Conservation (phyloP, 1,140 invertebrate genomes). For the Drusus annulatus region DNA sequence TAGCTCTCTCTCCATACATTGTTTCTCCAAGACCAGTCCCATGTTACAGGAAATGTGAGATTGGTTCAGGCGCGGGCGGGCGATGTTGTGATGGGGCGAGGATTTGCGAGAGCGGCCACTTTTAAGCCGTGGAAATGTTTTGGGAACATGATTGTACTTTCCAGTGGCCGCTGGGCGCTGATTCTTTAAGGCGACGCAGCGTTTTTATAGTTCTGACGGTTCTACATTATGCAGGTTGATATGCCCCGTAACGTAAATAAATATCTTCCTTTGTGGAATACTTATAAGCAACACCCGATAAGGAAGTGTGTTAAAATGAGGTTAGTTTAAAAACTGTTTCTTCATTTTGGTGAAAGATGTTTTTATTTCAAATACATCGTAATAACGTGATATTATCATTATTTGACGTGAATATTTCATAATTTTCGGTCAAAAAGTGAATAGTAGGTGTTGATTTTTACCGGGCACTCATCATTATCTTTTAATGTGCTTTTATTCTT, state of each 20-base stretch:
- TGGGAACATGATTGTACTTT: neutral
- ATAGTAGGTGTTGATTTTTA: too few relatives aligned
- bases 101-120: neutral
- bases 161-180: neutral
- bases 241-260: neutral
- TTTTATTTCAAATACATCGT: too few relatives aligned
- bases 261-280: neutral
- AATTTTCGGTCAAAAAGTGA: too few relatives aligned
- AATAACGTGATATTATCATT: too few relatives aligned
- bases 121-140: neutral
- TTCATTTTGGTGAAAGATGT: too few relatives aligned
- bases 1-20: too few relatives aligned
- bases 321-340: too few relatives aligned
- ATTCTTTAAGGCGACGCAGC: neutral
- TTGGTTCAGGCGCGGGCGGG: neutral
- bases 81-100: slow-evolving; percentile 1
- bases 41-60: neutral
- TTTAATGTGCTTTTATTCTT: too few relatives aligned
- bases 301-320: neutral
- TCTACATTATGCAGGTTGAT: neutral
- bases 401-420: too few relatives aligned
- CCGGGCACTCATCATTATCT: too few relatives aligned
- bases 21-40: too few relatives aligned
- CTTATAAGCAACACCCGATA: too few relatives aligned
- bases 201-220: neutral